These are phyloP conservation scores for Chaetops frenatus DNA, from an alignment of 2,113 vertebrate genomes.

Conservation along the genomic window DNA sequence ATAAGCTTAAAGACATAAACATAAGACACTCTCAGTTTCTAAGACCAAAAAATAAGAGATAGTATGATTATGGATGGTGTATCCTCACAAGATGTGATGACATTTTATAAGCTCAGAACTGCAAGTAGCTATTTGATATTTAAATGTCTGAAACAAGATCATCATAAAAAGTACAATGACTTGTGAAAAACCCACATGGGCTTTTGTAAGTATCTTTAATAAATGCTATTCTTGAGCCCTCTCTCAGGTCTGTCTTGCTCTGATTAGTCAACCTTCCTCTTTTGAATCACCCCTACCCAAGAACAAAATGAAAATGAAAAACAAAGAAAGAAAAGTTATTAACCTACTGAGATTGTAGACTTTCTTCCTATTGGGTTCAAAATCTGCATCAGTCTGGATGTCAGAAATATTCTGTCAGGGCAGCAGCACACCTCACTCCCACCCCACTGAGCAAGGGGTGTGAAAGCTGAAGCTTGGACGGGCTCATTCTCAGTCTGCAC, in stretches of 20 bases:
- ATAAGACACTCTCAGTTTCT: not conserved
- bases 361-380: not conserved
- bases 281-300: not conserved
- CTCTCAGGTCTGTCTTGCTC: not conserved
- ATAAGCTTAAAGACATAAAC: not conserved
- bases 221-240: not conserved
- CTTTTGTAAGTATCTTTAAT: not conserved
- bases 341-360: not conserved
- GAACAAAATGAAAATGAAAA: not conserved
- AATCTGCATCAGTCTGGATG: not conserved
- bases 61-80: not conserved
- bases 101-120: not conserved
- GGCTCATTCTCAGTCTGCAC: not conserved
- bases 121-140: not conserved
- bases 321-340: not conserved
- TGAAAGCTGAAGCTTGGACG: not conserved
- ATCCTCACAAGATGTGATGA: not conserved
- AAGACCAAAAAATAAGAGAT: not conserved
- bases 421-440: not conserved
- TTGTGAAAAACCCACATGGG: not conserved
- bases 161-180: not conserved
- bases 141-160: not conserved
- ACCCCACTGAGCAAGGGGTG: not conserved
- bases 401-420: not conserved
- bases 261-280: not conserved